Conservation (phyloP, 2,888 invertebrate genomes). For the Beris chalybata region DNA sequence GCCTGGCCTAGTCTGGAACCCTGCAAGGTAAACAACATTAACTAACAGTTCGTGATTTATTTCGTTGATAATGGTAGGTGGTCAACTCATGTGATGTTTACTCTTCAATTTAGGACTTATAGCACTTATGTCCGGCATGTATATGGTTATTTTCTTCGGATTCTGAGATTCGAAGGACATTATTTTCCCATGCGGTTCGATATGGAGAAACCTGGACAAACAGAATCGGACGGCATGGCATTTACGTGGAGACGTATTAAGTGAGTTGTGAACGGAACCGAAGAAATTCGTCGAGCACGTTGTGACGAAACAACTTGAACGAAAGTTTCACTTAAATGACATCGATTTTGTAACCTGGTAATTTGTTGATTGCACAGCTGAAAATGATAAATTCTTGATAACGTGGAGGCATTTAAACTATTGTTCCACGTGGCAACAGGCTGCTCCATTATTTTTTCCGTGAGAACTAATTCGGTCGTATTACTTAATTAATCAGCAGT, state of each 20-base stretch:
- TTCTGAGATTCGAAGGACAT: no score
- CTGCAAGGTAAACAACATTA: constrained; percentile 35
- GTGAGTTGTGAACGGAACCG: no score
- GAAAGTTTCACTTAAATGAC: constrained; percentile 26
- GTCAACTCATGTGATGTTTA: constrained; percentile 33
- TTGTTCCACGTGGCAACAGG: no score
- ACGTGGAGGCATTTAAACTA: background rate
- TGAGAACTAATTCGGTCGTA: no score
- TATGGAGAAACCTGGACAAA: no score
- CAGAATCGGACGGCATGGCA: no score
- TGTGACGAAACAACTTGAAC: background rate
- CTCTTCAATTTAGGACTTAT: constrained; percentile 31
- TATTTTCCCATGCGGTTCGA: no score
- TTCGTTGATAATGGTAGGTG: constrained; percentile 33
- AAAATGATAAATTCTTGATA: constrained; percentile 23
- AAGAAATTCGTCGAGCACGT: no score
- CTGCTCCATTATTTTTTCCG: no score
- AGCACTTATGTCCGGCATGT: constrained; percentile 18
- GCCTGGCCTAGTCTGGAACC: background rate
- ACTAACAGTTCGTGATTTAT: constrained; percentile 35
- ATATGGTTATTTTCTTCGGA: no score
- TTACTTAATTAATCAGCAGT: no score
- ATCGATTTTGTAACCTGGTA: constrained; percentile 32
- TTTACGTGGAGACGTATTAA: no score
- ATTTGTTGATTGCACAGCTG: constrained; percentile 30